These are phyloP conservation scores for Crocallis elinguaria DNA, from an alignment of 2,888 invertebrate genomes.

Conservation along the genomic window DNA sequence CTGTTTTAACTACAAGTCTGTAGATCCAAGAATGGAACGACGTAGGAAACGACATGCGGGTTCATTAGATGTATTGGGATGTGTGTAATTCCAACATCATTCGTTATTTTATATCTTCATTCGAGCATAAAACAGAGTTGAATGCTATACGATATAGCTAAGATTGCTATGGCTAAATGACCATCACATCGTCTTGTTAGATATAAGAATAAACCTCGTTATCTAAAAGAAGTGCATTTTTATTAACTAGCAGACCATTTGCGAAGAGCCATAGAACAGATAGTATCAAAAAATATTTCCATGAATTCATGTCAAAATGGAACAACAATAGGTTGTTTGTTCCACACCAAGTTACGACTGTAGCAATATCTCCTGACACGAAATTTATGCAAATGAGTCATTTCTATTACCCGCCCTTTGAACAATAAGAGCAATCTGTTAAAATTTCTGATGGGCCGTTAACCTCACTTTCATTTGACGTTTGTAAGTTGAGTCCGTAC, in stretches of 20 bases:
- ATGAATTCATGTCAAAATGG: background rate
- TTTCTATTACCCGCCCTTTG: conserved; percentile 31
- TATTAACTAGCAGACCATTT: background rate
- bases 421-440: conserved; percentile 35
- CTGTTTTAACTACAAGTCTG: too few species aligned
- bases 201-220: background rate
- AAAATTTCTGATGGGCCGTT: conserved; percentile 39
- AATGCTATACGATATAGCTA: too few species aligned
- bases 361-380: conserved; percentile 21
- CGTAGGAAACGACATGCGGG: too few species aligned
- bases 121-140: too few species aligned
- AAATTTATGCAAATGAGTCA: conserved; percentile 31
- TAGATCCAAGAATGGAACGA: too few species aligned
- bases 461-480: conserved; percentile 37
- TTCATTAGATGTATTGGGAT: too few species aligned
- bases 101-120: too few species aligned
- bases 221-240: background rate
- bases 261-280: background rate
- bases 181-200: too few species aligned
- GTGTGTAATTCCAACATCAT: too few species aligned
- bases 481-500: conserved; percentile 25
- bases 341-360: conserved; percentile 22
- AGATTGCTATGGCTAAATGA: background rate
- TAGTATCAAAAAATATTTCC: background rate
- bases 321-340: conserved; percentile 16